phyloP scores from a whole-genome alignment of 2,113 vertebrate genomes.

The Acinonyx jubatus region DNA sequence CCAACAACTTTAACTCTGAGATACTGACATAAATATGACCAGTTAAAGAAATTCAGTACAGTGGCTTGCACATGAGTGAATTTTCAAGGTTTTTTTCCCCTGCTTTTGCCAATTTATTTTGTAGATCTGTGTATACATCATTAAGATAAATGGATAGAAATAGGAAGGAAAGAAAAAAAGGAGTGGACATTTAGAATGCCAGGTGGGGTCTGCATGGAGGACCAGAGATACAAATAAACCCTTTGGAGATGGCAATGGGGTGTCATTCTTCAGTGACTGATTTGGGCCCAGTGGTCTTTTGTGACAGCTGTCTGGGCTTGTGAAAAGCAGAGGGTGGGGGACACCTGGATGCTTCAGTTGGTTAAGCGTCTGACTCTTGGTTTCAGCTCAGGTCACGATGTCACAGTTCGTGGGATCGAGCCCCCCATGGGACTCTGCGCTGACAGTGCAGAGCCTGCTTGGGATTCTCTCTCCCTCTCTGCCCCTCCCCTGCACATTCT shows the following conservation, averaged over 20 bases:
- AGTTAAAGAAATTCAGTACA: background rate
- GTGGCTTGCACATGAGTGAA: background rate
- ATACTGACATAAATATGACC: background rate
- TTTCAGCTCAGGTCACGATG: too few relatives aligned
- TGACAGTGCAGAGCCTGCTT: too few relatives aligned
- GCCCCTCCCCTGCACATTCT: too few relatives aligned
- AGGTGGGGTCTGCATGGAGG: background rate
- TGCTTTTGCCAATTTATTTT: background rate
- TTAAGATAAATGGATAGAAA: background rate
- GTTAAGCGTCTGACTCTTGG: too few relatives aligned
- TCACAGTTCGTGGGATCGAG: too few relatives aligned
- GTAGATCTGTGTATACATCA: background rate
- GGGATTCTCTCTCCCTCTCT: too few relatives aligned
- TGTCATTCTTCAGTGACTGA: background rate
- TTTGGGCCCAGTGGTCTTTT: background rate
- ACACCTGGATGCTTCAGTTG: too few relatives aligned
- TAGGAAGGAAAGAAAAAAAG: background rate
- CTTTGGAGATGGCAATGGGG: background rate
- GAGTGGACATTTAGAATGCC: background rate
- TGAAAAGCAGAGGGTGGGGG: background rate
- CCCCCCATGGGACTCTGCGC: too few relatives aligned
- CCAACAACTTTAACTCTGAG: background rate
- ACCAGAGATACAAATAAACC: background rate
- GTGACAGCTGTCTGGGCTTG: background rate
- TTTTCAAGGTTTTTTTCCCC: background rate